Evolutionary conservation across 2,888 invertebrate species (phyloP), one percentile per base, ranked within the genome.

Genomic region (Brachynemurus nebulosus): DNA sequence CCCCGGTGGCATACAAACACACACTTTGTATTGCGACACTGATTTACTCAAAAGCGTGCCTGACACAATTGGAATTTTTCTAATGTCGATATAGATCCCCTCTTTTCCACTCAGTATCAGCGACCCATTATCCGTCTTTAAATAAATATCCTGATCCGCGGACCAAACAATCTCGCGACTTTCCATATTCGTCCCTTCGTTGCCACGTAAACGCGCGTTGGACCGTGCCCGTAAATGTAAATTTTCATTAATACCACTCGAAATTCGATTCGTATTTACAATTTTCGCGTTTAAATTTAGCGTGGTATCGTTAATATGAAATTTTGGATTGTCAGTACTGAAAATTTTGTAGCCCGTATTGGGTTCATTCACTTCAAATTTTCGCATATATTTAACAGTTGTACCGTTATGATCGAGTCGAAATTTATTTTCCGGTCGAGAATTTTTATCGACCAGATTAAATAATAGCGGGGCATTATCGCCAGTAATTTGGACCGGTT

Each of bases 1-100:
- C 0, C 90, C 91, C 50, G 82, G 78, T 0, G 90, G 90, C 85
- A 89, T 88, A 57, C 91, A 91, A 1, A 90, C 80, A 54, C 91
- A 92, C 1, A 92, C 73, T 60, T 91, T 90, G 55, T 80, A 91
- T 59, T 90, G 88, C 0, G 76, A 63, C 46, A 64, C 61, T 4
- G 60, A 45, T 36, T 53, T 54, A 25, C 57, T 59, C 11, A 56
- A 59, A 3, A 37, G 20, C 45, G 56, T 59, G 16, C 70, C 64
- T 3, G 69, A 66, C 7, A 78, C 81, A 38, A 81, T 72, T 0
- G 86, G 86, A 12, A 88, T 66, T 49, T 75, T 76, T 35, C 78
- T 72, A 0, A 81, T 72, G 55, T 86, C 81, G 0, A 90, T 65
- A 42, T 68, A 77, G 0, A 85, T 71, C 0, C 86, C 86, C 37